These are phyloP conservation scores for Sakesphorus luctuosus DNA, from an alignment of 2,113 vertebrate species.

Conservation along the genomic window DNA sequence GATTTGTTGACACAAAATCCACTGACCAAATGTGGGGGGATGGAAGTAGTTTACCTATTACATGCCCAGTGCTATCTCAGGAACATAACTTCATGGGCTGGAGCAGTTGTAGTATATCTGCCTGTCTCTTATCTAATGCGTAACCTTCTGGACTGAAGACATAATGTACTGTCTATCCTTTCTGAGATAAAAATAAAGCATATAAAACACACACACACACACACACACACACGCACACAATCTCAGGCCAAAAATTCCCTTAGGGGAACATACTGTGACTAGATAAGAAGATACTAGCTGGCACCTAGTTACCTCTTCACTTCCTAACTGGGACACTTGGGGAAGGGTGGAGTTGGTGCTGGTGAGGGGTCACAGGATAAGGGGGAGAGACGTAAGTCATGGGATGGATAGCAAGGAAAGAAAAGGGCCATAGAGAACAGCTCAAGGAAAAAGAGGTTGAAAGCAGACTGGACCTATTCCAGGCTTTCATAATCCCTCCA, in stretches of 20 bases:
- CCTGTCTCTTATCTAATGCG: constrained; percentile 65
- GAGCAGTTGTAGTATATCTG: constrained; percentile 58
- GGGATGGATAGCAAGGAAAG: not conserved
- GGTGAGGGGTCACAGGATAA: not conserved
- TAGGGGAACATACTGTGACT: constrained; percentile 70
- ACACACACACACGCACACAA: not conserved
- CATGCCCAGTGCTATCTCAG: constrained; percentile 24
- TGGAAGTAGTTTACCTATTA: constrained; percentile 58
- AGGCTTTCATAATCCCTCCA: not conserved
- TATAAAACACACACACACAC: constrained; percentile 61
- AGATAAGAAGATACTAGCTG: constrained; percentile 71
- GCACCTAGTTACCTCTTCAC: constrained; percentile 61
- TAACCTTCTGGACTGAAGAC: constrained; percentile 68
- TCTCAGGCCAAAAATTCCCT: constrained; percentile 67
- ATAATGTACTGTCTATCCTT: constrained; percentile 70
- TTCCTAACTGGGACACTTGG: constrained; percentile 37
- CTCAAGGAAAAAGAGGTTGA: not conserved
- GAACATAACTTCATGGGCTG: not conserved
- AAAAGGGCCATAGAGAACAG: fast-evolving
- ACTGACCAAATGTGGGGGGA: not conserved
- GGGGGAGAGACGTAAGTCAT: not conserved
- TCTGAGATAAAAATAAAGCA: constrained; percentile 70
- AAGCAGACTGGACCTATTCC: not conserved
- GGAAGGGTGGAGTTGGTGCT: not conserved
- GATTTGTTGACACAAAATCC: constrained; percentile 66